Evolutionary conservation across 2,888 invertebrate genomes (phyloP), one percentile per base, ranked within the genome.

Genomic region (Petrophora chlorosata): DNA sequence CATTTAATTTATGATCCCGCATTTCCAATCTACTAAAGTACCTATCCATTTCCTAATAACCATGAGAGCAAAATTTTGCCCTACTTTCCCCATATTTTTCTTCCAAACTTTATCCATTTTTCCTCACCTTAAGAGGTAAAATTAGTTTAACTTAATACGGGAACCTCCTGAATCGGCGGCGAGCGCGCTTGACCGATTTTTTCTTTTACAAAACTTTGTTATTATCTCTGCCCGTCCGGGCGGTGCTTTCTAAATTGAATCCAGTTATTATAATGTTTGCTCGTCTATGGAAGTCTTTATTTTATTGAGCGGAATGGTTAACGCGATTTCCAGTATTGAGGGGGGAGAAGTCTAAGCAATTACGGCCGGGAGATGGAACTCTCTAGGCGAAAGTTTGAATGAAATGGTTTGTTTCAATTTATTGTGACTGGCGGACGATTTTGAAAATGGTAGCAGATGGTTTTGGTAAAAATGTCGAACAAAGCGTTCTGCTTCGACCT

Each of bases 231-330:
- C 7, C 35, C 43, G 45, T 12, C 47, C 58, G 52, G 55, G 54
- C 63, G 56, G 49, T 61, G 57, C 66, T 68, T 59, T 51, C 58
- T 59, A 69, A 75, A 76, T 74, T 72, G 73, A 76, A 75, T 76
- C 67, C 61, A 64, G 71, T 70, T 71, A 76, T 75, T 69, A 72
- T 74, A 70, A 67, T 72, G 65, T 76, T 72, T 65, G 63, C 67
- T 71, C 61, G 65, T 61, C 67, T 65, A 69, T 70, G 56, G 59
- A 65, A 65, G 61, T 65, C 61, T 69, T 72, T 66, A 69, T 62
- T 68, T 67, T 70, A 72, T 68, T 65, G 67, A 43, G 49, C 43
- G 49, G 47, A 56, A 56, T 47, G 50, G 53, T 47, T 56, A 53
- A 56, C 56, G 47, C 47, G 53, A 53, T 56, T 56, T 47, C 28